Evolutionary conservation across 1,140 invertebrate species (phyloP), one percentile per base, ranked within the genome.

Genomic region (Brachystomella parvula): DNA sequence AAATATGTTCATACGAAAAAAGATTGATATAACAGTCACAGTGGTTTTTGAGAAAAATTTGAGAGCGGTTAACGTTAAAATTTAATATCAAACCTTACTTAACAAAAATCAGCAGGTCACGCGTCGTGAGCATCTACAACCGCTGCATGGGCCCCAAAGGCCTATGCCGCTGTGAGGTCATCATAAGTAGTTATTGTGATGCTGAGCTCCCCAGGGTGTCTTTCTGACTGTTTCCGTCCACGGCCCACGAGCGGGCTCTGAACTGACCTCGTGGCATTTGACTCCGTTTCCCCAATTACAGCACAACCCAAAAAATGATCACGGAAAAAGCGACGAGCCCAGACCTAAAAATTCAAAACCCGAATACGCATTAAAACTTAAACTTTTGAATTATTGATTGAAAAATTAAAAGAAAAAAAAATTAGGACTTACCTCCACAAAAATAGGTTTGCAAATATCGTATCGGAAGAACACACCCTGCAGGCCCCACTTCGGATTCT

Each of bases 301-400:
- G 69, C 71, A 62, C 56, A 68, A 9, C 71, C 71, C 21, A 73
- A 47, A 60, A 73, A 73, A n/a, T 64, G 49, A 32, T 73, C 69
- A 56, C 67, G 35, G 21, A 70, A 47, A 2, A 70, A 33, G 9
- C 31, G 39, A 30, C 64, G 65, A 17, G 66, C 68, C 71, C 71
- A 73, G 9, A 73, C 19, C 71, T 72, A 47, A 29, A 66, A 17
- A 47, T 26, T 59, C 31, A 26, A 58, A 31, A 57, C 35, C 6
- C 6, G 35, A 39, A 39, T 62, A 15, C 49, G 6, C 49, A 64
- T 29, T 9, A 63, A 56, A 62, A 61, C 21, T 53, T 39, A 33
- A 26, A 31, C n/a, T 66, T 28, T 35, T 28, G n/a, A 60, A 17
- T 44, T 28, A n/a, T 61, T 39, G 28, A n/a, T 29, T 19, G 15